These are phyloP conservation scores for Agapornis canus DNA, from an alignment of 2,797 vertebrate species.

Conservation along the genomic window DNA sequence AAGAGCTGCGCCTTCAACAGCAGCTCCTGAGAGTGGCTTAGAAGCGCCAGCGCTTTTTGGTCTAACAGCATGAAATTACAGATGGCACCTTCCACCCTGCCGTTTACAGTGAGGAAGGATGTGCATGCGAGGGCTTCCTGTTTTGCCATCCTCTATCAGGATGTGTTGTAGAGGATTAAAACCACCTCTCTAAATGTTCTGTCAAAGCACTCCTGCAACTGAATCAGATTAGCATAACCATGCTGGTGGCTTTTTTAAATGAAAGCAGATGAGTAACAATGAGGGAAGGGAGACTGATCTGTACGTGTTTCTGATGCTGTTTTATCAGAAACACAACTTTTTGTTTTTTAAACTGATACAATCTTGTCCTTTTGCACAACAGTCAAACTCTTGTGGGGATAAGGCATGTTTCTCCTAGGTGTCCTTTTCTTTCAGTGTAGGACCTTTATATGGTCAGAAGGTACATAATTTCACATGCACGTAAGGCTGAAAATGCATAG, in stretches of 20 bases:
- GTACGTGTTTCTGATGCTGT: neutral
- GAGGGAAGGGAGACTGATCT: neutral
- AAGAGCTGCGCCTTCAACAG: neutral
- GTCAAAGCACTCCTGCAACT: neutral
- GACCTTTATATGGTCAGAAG: neutral
- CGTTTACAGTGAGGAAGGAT: neutral
- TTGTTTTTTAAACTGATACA: neutral
- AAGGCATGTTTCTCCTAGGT: neutral
- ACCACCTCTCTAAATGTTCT: neutral
- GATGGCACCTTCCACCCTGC: neutral
- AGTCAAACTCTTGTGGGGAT: neutral
- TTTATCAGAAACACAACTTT: neutral
- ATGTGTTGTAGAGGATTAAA: neutral
- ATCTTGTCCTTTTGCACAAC: neutral
- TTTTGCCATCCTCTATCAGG: neutral
- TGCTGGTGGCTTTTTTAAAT: neutral
- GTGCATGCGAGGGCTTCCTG: neutral
- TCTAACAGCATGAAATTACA: neutral
- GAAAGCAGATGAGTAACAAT: neutral
- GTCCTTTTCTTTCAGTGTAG: neutral
- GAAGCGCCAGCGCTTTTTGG: neutral
- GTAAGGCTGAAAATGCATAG: neutral
- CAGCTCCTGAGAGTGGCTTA: neutral
- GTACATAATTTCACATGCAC: neutral
- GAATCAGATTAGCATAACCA: neutral